A percentile compares a stretch with the other conserved stretches of the same genome.
phyloP scores from a whole-genome alignment of 2,113 vertebrate genomes.

The Tenebrosternarchus preto region DNA sequence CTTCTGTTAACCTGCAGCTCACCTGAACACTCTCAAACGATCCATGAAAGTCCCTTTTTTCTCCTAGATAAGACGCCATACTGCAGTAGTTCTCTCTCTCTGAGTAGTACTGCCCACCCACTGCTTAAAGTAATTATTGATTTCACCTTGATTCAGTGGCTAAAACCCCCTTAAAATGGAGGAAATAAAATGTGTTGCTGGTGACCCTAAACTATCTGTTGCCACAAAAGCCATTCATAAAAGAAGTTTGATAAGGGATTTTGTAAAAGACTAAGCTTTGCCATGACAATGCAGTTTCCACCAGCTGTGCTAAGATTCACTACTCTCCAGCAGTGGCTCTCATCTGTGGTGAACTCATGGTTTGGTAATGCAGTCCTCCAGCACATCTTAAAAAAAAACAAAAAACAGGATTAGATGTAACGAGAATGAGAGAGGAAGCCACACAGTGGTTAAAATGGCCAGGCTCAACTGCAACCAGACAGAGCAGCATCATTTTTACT shows the following conservation, averaged over 20 bases:
- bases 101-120: slow-evolving; percentile 20
- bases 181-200: slow-evolving; percentile 39
- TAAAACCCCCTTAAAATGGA: slow-evolving; percentile 44
- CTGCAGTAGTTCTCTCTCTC: slow-evolving; percentile 24
- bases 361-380: background rate
- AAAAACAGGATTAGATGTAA: background rate
- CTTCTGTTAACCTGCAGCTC: slow-evolving; percentile 14
- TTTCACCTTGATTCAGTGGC: slow-evolving; percentile 42
- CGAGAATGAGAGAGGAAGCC: background rate
- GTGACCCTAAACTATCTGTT: slow-evolving; percentile 45
- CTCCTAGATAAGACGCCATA: slow-evolving; percentile 11
- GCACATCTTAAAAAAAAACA: background rate
- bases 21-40: slow-evolving; percentile 2
- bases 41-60: slow-evolving; percentile 29
- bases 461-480: background rate
- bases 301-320: background rate
- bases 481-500: background rate
- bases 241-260: slow-evolving; percentile 40
- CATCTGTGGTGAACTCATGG: background rate
- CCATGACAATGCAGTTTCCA: background rate
- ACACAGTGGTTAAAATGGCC: background rate
- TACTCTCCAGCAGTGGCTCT: background rate
- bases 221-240: slow-evolving; percentile 37
- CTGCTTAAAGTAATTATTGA: slow-evolving; percentile 43
- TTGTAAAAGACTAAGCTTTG: slow-evolving; percentile 36